phyloP scores from a whole-genome alignment of 2,888 invertebrate species.

The Acheta domesticus region DNA sequence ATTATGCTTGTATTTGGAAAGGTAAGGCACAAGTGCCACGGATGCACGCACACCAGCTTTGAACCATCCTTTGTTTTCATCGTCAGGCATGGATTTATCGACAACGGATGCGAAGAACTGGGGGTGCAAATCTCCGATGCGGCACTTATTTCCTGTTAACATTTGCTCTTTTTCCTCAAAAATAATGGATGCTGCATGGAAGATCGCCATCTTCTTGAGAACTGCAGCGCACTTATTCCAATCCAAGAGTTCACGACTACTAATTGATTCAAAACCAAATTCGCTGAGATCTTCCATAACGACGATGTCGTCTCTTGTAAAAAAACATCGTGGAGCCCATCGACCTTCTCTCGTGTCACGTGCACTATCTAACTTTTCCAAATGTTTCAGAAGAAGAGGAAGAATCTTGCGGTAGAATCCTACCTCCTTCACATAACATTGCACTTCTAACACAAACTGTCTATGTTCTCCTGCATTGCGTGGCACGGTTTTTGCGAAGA shows the following conservation, averaged over 20 bases:
- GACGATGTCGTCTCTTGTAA: not conserved
- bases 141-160: not conserved
- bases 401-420: not conserved
- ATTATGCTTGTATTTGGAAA: not conserved
- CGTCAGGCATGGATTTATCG: not conserved
- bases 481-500: not conserved
- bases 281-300: not conserved
- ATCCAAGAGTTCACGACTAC: not conserved
- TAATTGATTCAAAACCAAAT: not conserved
- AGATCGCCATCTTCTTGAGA: not conserved
- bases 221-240: not conserved
- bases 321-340: not conserved
- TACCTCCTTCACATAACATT: constrained; percentile 4
- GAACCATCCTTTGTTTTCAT: not conserved
- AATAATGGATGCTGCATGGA: not conserved
- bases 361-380: not conserved
- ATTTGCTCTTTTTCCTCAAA: not conserved
- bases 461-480: not conserved
- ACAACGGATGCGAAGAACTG: not conserved
- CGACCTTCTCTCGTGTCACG: not conserved
- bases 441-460: not conserved
- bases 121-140: not conserved
- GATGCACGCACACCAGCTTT: not conserved
- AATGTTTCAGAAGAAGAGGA: not conserved
- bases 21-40: not conserved